Percentiles rank a stretch among this genome's conserved stretches.
phyloP scores from a whole-genome alignment of 2,797 vertebrate species.

The Epinephelus awoara region DNA sequence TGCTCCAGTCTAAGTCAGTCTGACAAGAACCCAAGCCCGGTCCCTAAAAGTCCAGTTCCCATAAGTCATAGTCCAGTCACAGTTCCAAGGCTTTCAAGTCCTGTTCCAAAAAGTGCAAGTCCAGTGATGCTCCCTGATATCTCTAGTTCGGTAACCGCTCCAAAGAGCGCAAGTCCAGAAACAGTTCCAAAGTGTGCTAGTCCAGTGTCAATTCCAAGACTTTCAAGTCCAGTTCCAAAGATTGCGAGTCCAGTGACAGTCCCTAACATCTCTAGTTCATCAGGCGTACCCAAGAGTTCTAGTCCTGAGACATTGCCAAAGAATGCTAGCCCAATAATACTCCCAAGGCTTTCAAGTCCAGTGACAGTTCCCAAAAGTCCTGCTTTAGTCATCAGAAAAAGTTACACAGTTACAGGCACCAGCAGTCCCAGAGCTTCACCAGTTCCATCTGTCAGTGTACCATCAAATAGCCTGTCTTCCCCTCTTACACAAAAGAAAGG shows the following conservation, averaged over 20 bases:
- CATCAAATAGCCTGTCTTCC: slow-evolving; percentile 34
- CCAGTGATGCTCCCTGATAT: slow-evolving; percentile 41
- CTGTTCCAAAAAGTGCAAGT: slow-evolving; percentile 53
- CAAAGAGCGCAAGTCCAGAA: slow-evolving; percentile 51
- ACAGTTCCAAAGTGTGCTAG: slow-evolving; percentile 52
- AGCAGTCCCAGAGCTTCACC: slow-evolving; percentile 70
- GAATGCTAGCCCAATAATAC: slow-evolving; percentile 30
- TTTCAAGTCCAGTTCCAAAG: slow-evolving; percentile 68
- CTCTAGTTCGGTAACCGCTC: slow-evolving; percentile 20
- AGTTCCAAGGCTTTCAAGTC: slow-evolving; percentile 57
- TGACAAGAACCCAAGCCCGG: slow-evolving; percentile 51
- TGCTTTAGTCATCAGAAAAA: slow-evolving; percentile 59
- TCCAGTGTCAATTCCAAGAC: slow-evolving; percentile 60
- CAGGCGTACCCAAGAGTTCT: slow-evolving; percentile 36
- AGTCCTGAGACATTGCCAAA: slow-evolving; percentile 50
- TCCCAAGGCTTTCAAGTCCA: slow-evolving; percentile 61
- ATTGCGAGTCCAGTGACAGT: slow-evolving; percentile 59
- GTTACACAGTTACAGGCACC: slow-evolving; percentile 49
- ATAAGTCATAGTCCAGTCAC: slow-evolving; percentile 42
- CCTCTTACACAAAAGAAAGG: slow-evolving; percentile 41
- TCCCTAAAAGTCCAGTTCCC: slow-evolving; percentile 46
- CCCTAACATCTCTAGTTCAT: slow-evolving; percentile 32
- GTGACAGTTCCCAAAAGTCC: slow-evolving; percentile 60
- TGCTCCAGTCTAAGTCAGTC: slow-evolving; percentile 12
- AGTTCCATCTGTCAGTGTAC: slow-evolving; percentile 14